Base-by-base conservation (phyloP, 2,888 invertebrate genomes). In the Erynnis tages region DNA sequence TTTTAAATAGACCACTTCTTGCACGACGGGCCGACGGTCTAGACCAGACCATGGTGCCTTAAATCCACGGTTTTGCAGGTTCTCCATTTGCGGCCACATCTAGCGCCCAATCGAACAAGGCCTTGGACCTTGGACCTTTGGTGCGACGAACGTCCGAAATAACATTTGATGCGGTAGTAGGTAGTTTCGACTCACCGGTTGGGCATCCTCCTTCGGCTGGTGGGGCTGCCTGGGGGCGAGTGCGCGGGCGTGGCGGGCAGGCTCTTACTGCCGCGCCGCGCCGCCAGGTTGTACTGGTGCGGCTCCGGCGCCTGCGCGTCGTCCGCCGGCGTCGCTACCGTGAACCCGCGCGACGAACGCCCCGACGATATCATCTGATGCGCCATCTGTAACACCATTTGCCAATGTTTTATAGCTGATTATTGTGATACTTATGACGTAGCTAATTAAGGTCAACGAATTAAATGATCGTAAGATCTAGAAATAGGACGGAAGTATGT, bases 171-270 rank as follows among this genome's bases (percentile, higher is more conserved):
- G n/a, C n/a, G n/a, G n/a, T n/a, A n/a, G n/a, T n/a, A n/a, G n/a
- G n/a, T n/a, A n/a, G n/a, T n/a, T n/a, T n/a, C n/a, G 10, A 45
- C 62, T 63, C 58, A 94, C 76, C 93, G 92, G 71, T 94, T 94
- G 44, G 80, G 82, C 59, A 90, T 82, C 71, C 91, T 92, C 54
- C 92, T 89, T n/a, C 91, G 89, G 34, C 79, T 73, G 10, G 82
- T 87, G 0, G 93, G 93, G 37, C 93, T 93, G 16, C 81, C 73
- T 10, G 77, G 81, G 0, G 94, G 94, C 8, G 94, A 92, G 50
- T 91, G 82, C 2, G 92, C 74, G 0, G 95, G 95, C 0, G 94
- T 92, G 0, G 91, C 91, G 0, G 95, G 95, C 55, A 95, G 78
- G 13, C 94, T 94, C 78, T 90, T 92, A 73, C 94, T 94, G 56